Evolutionary conservation across 1,140 invertebrate genomes (phyloP), one percentile per base, ranked within the genome.

Genomic region (Bombus confusus): DNA sequence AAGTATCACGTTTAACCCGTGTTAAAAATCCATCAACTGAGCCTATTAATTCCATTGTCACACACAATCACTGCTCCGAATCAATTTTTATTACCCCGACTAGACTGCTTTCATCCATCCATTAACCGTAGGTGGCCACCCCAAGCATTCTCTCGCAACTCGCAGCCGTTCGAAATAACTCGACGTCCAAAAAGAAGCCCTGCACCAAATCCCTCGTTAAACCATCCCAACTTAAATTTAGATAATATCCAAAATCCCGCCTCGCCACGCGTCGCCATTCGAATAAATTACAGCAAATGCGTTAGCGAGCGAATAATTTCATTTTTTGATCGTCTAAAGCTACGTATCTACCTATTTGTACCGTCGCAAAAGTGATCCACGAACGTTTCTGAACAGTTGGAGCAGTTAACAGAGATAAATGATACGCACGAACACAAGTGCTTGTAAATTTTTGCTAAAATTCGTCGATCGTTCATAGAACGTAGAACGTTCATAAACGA

Each of bases 1-100:
- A 82, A 74, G 37, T 47, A 37, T 82, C 57, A 39, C 52, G n/a
- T 62, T 75, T 82, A 74, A 82, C 39, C 39, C 39, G 71, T 28
- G 69, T 64, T 74, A 74, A 74, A 74, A 64, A 74, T 74, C 80
- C 71, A 82, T 82, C 71, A 73, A 12, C 39, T 9, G 31, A 1
- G 4, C 9, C 80, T 57, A 82, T 74, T 82, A 82, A 62, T 82
- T 25, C 22, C 28, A 82, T 43, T 74, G 69, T 59, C 39, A 15
- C 39, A 9, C 39, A 57, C 57, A 82, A 77, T 83, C 81, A 31
- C 73, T 69, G 62, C 37, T 13, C 9, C 37, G 64, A 83, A 76
- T 52, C 72, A 52, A 83, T 76, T 76, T 83, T 83, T 83, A 83
- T 76, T 68, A 41, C 15, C 62, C 34, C 2, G 22, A 31, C 31